phyloP scores from a whole-genome alignment of 2,888 invertebrate genomes.

The Volucella bombylans region DNA sequence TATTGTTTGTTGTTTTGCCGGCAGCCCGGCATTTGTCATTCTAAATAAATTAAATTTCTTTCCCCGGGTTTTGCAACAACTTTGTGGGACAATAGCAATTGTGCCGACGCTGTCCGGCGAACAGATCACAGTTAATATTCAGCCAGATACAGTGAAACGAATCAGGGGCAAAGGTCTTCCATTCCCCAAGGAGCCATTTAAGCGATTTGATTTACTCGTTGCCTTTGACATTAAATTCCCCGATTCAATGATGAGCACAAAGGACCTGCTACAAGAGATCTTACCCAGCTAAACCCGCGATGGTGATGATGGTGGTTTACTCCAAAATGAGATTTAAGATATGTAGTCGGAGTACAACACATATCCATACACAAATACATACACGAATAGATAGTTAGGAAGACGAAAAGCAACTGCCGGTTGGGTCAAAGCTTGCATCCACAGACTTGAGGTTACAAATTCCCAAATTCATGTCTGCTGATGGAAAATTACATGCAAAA shows the following conservation, averaged over 20 bases:
- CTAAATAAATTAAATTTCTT: too few relatives aligned
- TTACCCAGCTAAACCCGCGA: conserved; percentile 84
- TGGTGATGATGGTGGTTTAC: too few relatives aligned
- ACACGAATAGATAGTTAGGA: conserved; percentile 6
- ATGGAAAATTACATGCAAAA: too few relatives aligned
- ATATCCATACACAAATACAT: not conserved
- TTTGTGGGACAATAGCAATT: conserved; percentile 93
- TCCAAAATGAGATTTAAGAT: conserved; percentile 8
- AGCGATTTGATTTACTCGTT: conserved; percentile 95
- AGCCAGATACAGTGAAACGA: conserved; percentile 92
- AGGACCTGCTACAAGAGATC: conserved; percentile 93
- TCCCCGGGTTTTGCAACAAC: too few relatives aligned
- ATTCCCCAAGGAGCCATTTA: conserved; percentile 94
- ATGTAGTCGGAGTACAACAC: conserved; percentile 38
- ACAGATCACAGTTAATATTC: conserved; percentile 89
- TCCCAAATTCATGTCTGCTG: too few relatives aligned
- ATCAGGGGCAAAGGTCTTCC: conserved; percentile 96
- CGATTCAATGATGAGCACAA: conserved; percentile 89
- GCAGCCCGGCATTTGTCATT: too few relatives aligned
- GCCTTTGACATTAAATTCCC: conserved; percentile 98
- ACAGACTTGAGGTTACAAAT: too few relatives aligned
- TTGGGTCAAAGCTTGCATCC: not conserved
- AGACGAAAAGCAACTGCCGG: conserved; percentile 44
- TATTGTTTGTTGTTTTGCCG: too few relatives aligned
- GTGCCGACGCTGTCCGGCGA: conserved; percentile 95